Percentiles rank a stretch among this genome's conserved stretches.
These are phyloP conservation scores for Choristoneura rosaceana DNA, from an alignment of 2,888 invertebrate genomes.

Conservation along the genomic window DNA sequence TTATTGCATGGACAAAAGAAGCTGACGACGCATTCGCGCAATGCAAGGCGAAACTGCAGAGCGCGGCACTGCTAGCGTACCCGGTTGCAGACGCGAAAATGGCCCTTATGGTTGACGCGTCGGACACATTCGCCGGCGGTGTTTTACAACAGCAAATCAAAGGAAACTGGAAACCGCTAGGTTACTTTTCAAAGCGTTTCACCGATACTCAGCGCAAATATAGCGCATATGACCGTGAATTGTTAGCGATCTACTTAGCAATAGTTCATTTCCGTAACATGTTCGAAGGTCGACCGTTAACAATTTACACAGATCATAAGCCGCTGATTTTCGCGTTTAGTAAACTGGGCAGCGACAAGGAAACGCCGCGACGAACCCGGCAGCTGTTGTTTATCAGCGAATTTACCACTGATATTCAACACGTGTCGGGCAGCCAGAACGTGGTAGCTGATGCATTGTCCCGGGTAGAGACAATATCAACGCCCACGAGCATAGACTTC, in stretches of 20 bases:
- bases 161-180: slow-evolving; percentile 52
- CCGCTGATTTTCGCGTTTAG: slow-evolving; percentile 44
- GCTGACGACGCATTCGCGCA: neutral
- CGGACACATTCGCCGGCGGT: slow-evolving; percentile 56
- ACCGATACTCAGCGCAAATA: slow-evolving; percentile 55
- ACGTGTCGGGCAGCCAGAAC: no score
- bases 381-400: slow-evolving; percentile 44
- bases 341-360: slow-evolving; percentile 32
- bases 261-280: slow-evolving; percentile 44
- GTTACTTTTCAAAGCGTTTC: slow-evolving; percentile 57
- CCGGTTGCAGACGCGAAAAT: slow-evolving; percentile 42
- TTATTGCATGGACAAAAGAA: neutral
- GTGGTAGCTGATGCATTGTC: no score
- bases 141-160: slow-evolving; percentile 56
- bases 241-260: slow-evolving; percentile 45
- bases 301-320: slow-evolving; percentile 47
- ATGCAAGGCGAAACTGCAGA: neutral
- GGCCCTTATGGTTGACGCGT: slow-evolving; percentile 56
- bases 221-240: slow-evolving; percentile 46
- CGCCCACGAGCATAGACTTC: no score
- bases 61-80: neutral
- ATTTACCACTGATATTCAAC: slow-evolving; percentile 34
- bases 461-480: no score
- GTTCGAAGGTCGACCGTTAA: slow-evolving; percentile 44
- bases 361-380: slow-evolving; percentile 41